These are phyloP conservation scores for Scaptomyza flava DNA, from an alignment of 2,888 invertebrate species.

Conservation along the genomic window DNA sequence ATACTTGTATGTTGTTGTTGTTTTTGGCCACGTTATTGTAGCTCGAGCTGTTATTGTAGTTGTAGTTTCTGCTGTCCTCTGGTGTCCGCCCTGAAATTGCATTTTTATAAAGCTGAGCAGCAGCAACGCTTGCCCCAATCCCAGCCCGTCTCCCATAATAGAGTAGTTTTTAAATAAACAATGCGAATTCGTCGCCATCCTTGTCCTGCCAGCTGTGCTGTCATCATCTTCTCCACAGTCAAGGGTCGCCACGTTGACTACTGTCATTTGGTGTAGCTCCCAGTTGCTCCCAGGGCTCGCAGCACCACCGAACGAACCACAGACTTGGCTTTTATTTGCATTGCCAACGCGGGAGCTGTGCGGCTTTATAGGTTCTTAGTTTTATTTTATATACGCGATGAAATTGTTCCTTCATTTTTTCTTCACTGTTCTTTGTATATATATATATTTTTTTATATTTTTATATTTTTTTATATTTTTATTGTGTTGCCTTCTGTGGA, in stretches of 20 bases:
- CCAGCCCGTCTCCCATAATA: slow-evolving; percentile 48
- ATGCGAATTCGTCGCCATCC: slow-evolving; percentile 58
- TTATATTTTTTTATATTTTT: slow-evolving; percentile 13
- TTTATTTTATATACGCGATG: slow-evolving; percentile 60
- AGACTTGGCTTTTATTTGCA: slow-evolving; percentile 59
- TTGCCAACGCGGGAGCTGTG: slow-evolving; percentile 56
- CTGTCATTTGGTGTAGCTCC: slow-evolving; percentile 47
- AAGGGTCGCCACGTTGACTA: slow-evolving; percentile 56
- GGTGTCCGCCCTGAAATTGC: slow-evolving; percentile 64
- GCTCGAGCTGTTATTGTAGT: slow-evolving; percentile 31
- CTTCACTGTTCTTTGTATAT: neutral
- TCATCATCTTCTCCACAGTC: slow-evolving; percentile 46
- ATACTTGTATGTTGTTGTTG: slow-evolving; percentile 14
- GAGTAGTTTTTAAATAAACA: slow-evolving; percentile 73
- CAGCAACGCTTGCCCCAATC: neutral
- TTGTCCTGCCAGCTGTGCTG: slow-evolving; percentile 34
- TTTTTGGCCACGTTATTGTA: slow-evolving; percentile 33
- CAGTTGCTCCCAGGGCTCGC: slow-evolving; percentile 25
- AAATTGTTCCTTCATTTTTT: slow-evolving; percentile 7
- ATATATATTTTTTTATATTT: neutral
- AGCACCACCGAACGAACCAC: slow-evolving; percentile 11
- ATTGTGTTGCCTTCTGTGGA: slow-evolving; percentile 25
- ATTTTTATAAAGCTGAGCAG: slow-evolving; percentile 69
- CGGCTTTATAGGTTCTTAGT: slow-evolving; percentile 64
- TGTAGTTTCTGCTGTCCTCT: slow-evolving; percentile 25